phyloP scores from a whole-genome alignment of 2,113 vertebrate species.

The Megaceryle maxima region DNA sequence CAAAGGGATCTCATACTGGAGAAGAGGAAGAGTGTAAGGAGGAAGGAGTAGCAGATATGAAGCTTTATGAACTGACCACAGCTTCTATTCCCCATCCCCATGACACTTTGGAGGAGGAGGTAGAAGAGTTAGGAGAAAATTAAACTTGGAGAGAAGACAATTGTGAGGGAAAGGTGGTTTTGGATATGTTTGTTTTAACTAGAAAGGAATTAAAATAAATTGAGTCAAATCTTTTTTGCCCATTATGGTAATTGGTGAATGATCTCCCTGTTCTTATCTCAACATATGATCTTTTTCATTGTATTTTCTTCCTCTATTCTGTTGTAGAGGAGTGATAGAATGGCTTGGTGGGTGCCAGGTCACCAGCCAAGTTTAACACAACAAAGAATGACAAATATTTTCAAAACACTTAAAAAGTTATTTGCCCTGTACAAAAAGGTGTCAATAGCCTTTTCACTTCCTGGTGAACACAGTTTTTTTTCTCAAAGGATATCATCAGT shows the following conservation, averaged over 20 bases:
- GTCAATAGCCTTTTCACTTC: not conserved
- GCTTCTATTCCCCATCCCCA: not conserved
- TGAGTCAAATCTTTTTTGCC: not conserved
- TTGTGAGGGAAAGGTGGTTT: rapidly evolving
- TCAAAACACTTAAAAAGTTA: not conserved
- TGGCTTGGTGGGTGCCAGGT: not conserved
- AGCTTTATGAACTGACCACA: not conserved
- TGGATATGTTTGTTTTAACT: not conserved
- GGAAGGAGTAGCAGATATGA: not conserved
- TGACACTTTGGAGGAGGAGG: not conserved
- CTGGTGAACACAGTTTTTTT: not conserved
- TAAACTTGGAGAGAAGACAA: not conserved
- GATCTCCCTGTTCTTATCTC: not conserved
- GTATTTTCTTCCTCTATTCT: not conserved
- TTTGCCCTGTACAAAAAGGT: rapidly evolving
- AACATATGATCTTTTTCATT: not conserved
- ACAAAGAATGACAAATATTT: not conserved
- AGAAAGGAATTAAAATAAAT: not conserved
- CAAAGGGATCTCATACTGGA: rapidly evolving
- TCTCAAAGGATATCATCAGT: not conserved
- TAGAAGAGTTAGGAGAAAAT: not conserved
- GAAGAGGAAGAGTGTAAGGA: not conserved
- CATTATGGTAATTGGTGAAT: not conserved
- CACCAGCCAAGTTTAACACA: not conserved
- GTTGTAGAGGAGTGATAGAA: not conserved